A percentile compares a stretch with the other conserved stretches of the same genome.
Evolutionary conservation across 1,140 invertebrate species (phyloP).

Genomic region (Trachymyrmex septentrionalis): DNA sequence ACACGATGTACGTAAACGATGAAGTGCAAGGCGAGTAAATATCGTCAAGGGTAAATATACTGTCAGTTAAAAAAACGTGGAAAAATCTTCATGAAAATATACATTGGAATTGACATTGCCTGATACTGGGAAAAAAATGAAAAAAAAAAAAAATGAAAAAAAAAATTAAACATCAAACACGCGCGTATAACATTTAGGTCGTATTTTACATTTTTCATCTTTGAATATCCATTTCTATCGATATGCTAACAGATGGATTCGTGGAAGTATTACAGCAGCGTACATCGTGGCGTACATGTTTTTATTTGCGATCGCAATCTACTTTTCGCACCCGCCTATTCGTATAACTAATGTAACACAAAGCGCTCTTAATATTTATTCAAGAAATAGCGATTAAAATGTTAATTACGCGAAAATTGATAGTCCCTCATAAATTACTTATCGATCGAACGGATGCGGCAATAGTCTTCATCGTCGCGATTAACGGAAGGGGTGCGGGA

Average conservation of each 20-base stretch:
- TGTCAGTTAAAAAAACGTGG: background rate
- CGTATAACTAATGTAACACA: background rate
- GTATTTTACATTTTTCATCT: background rate
- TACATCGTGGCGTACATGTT: background rate
- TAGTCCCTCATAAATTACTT: slow-evolving; percentile 33
- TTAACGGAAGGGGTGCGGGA: slow-evolving; percentile 5
- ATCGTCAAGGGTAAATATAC: background rate
- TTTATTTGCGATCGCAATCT: background rate
- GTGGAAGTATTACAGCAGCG: background rate
- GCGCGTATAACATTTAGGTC: background rate
- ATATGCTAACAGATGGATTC: background rate
- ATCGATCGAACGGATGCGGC: background rate
- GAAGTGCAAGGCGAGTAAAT: background rate
- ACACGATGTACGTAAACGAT: background rate
- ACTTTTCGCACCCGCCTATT: background rate
- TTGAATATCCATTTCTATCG: background rate
- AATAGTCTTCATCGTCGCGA: background rate
- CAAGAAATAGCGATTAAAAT: slow-evolving; percentile 14
- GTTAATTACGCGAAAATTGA: slow-evolving; percentile 6
- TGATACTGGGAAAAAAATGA: background rate
- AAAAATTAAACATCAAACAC: background rate
- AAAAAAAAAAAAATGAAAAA: background rate
- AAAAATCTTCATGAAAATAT: slow-evolving; percentile 1
- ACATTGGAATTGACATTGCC: slow-evolving; percentile 4
- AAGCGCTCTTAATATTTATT: background rate